These are phyloP conservation scores for Oligia fasciuncula DNA, from an alignment of 2,888 invertebrate genomes.

Conservation along the genomic window DNA sequence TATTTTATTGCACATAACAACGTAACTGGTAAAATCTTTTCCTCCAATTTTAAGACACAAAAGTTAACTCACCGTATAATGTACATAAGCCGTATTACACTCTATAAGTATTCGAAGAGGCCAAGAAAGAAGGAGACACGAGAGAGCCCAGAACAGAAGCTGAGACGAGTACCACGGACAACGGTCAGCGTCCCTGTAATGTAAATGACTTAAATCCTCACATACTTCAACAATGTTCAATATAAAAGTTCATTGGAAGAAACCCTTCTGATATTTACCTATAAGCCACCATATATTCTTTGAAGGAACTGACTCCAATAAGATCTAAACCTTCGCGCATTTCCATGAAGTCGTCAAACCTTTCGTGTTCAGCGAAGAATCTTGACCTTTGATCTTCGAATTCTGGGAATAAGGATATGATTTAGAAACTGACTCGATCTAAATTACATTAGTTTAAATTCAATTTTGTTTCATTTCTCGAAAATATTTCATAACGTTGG, in stretches of 20 bases:
- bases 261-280: slow-evolving; percentile 75
- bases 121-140: slow-evolving; percentile 94
- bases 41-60: not conserved
- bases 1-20: not conserved
- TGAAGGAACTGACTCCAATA: slow-evolving; percentile 90
- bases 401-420: slow-evolving; percentile 84
- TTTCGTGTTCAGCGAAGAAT: slow-evolving; percentile 94
- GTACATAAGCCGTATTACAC: slow-evolving; percentile 94
- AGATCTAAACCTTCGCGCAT: slow-evolving; percentile 95
- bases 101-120: slow-evolving; percentile 94
- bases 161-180: slow-evolving; percentile 93
- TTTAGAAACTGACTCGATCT: not conserved
- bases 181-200: slow-evolving; percentile 85
- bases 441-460: not conserved
- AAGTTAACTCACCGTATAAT: slow-evolving; percentile 92
- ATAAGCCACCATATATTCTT: slow-evolving; percentile 90
- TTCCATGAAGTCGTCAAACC: slow-evolving; percentile 96
- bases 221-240: slow-evolving; percentile 31
- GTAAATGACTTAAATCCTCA: slow-evolving; percentile 56
- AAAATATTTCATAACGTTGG: not conserved
- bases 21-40: not conserved
- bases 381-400: slow-evolving; percentile 95
- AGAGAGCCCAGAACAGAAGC: slow-evolving; percentile 93
- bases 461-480: not conserved
- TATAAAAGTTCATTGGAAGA: not conserved